Base-by-base conservation (phyloP, 1,140 invertebrate genomes). In the Drosophila quadrilineata region DNA sequence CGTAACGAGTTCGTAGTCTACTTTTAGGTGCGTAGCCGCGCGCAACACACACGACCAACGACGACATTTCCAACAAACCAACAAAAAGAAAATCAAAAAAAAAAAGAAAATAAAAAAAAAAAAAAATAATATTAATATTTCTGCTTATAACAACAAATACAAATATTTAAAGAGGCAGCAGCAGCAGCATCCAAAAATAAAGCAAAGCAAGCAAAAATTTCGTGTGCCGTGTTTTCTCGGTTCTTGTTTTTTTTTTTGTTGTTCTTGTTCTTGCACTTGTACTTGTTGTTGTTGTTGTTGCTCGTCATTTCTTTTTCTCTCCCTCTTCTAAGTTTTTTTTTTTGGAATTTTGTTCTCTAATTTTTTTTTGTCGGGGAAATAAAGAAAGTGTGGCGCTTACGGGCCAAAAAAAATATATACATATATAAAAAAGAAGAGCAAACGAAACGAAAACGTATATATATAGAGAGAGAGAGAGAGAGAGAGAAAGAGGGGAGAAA, bases 21-120 rank as follows among this genome's bases (percentile, higher is more conserved):
- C 85, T 86, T 88, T 88, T 86, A 88, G 86, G 85, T 88, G 85
- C 85, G 79, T 86, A 87, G 75, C 80, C 57, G 75, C 77, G 71
- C 72, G 76, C 68, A 82, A 52, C 71, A 75, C 58, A 60, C 75
- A 12, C 52, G n/a, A 8, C 5, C n/a, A 50, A 50, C n/a, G 43
- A 35, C 1, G 10, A 43, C 29, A 46, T 40, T 40, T 12, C 40
- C 3, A 69, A 58, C 49, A 17, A 59, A 69, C 22, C 38, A 21
- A 53, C 28, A 35, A 26, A 45, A 29, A 41, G 3, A 8, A 14
- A 56, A 16, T n/a, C n/a, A n/a, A 24, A 48, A 29, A 33, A 40
- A 14, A 9, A 33, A 6, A 10, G n/a, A 29, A 9, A 17, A 46
- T 1, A 36, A 29, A 31, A 31, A 24, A 9, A 54, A 56, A 26